phyloP scores from a whole-genome alignment of 1,140 invertebrate species.

The Pollicipes pollicipes region DNA sequence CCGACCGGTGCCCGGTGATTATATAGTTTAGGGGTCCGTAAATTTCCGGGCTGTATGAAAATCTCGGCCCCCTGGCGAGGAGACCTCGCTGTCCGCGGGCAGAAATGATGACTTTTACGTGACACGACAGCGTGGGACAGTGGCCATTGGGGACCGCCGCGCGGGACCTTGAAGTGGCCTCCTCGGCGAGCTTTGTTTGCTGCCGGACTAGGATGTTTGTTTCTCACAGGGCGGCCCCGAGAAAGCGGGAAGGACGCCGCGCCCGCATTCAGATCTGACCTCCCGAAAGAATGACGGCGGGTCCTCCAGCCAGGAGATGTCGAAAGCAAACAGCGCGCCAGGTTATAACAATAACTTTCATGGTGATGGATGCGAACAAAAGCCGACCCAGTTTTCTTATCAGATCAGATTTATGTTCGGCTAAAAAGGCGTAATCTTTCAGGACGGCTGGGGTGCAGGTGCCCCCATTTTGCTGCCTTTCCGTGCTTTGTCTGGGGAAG shows the following conservation, averaged over 20 bases:
- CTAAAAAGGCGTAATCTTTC: not conserved
- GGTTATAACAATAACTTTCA: not conserved
- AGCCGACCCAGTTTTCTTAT: not conserved
- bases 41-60: not conserved
- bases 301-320: not conserved
- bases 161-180: not conserved
- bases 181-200: not conserved
- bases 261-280: not conserved
- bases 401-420: not conserved
- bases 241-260: too few species aligned
- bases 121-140: not conserved
- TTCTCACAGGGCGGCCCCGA: not conserved
- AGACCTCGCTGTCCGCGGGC: too few species aligned
- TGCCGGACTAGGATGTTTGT: not conserved
- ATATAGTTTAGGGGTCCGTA: not conserved
- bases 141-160: not conserved
- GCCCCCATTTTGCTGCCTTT: not conserved
- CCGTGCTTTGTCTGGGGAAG: not conserved
- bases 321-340: not conserved
- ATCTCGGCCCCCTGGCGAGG: not conserved
- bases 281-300: too few species aligned
- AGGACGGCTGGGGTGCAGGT: not conserved
- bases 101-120: conserved; percentile 2
- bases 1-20: not conserved
- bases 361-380: not conserved